Base-by-base conservation (phyloP, 1,140 invertebrate species). In the Planococcus citri region DNA sequence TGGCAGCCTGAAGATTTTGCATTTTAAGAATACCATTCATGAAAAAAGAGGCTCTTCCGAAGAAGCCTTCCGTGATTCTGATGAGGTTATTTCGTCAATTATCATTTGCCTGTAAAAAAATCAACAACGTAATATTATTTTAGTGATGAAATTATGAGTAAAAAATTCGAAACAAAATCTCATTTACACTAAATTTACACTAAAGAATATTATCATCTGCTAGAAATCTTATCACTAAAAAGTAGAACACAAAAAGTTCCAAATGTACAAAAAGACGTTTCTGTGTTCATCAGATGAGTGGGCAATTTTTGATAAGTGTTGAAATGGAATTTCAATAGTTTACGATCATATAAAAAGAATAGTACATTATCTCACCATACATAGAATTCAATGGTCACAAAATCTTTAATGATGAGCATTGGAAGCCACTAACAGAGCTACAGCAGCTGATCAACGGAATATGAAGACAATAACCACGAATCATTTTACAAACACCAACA, bases 1-100 rank as follows among this genome's bases (percentile, higher is more conserved):
- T 83, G 80, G 81, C 80, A 76, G 80, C 82, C 77, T 83, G 82
- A 80, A 83, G 78, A 77, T 82, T 83, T 83, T 83, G 82, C 82
- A 83, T 83, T 61, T 27, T 72, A 41, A 64, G 64, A 61, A 69
- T 27, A 24, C 51, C 57, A 27, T 68, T 61, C 60, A 64, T 25
- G 20, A 24, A 25, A 64, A 3, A 64, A 24, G 25, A 64, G 22
- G 60, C 60, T 64, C 60, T 27, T 64, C 20, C 25, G 60, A 24
- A 64, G 60, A 27, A 27, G 25, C 60, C 60, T 64, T 64, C 60
- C 4, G 3, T 20, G 20, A 27, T 24, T 25, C 24, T 64, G 10
- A 4, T 64, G 22, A 24, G 9, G 22, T 4, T 2, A 64, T 27
- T 64, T 64, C 17, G 10, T 10, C 25, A 64, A 21, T 17, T 64